Evolutionary conservation across 2,797 vertebrate genomes (phyloP).

Genomic region (Leptodactylus fallax): DNA sequence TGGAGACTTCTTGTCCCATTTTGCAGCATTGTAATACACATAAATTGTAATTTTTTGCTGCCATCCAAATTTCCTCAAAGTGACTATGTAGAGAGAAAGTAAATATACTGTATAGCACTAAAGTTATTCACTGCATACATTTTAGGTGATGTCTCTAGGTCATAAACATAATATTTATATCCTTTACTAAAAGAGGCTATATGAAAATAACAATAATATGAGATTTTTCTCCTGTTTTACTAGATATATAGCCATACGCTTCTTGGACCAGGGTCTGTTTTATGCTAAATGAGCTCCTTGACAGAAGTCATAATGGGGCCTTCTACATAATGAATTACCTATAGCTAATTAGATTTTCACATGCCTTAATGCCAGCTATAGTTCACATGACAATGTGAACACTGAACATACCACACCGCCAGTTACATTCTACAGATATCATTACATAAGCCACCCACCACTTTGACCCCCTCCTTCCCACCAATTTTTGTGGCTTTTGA

Average conservation of each 20-base stretch:
- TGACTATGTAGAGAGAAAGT: neutral
- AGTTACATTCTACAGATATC: constrained; percentile 16
- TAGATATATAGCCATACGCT: neutral
- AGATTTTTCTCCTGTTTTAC: neutral
- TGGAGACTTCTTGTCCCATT: neutral
- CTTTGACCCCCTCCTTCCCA: constrained; percentile 1
- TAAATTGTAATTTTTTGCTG: neutral
- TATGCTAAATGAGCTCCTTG: neutral
- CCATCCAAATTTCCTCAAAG: neutral
- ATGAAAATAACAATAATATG: neutral
- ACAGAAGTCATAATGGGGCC: neutral
- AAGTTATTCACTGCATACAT: neutral
- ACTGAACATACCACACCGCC: neutral
- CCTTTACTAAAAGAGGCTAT: neutral
- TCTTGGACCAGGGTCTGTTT: neutral
- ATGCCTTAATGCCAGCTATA: neutral
- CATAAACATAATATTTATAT: neutral
- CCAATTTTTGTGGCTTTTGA: constrained; percentile 3
- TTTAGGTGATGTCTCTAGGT: neutral
- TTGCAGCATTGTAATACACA: neutral
- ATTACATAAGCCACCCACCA: constrained; percentile 17
- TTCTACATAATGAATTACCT: constrained; percentile 11
- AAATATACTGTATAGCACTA: neutral
- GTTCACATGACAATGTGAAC: constrained; percentile 13
- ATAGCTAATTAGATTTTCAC: neutral